phyloP scores from a whole-genome alignment of 2,113 vertebrate species.

The Odocoileus hemionus region DNA sequence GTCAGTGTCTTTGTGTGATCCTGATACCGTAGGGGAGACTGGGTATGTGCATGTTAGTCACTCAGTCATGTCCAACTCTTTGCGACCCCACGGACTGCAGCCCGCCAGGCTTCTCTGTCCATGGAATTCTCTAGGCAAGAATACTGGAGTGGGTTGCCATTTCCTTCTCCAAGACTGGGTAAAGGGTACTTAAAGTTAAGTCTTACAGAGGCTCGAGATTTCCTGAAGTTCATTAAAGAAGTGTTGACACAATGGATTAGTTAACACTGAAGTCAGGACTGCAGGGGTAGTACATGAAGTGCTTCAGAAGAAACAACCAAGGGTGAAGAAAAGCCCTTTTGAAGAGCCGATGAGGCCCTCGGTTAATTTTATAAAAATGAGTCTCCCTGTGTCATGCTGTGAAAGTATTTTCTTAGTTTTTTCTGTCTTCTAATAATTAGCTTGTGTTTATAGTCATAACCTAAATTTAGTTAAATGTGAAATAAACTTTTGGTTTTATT shows the following conservation, averaged over 20 bases:
- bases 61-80: neutral
- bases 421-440: neutral
- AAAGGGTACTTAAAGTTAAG: neutral
- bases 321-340: neutral
- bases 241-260: neutral
- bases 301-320: neutral
- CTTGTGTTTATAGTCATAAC: slow-evolving; percentile 1
- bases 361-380: slow-evolving; percentile 1
- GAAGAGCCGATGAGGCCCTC: neutral
- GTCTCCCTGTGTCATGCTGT: neutral
- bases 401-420: neutral
- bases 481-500: neutral
- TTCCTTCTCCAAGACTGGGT: neutral
- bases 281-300: neutral
- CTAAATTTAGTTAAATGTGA: slow-evolving; percentile 12
- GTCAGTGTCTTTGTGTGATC: neutral
- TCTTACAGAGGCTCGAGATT: neutral
- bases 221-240: neutral
- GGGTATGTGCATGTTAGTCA: neutral
- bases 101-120: neutral
- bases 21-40: neutral
- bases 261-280: neutral
- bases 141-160: neutral
- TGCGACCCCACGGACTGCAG: neutral
- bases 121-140: neutral